Conservation (phyloP, 2,797 vertebrate genomes). For the Neomorphus geoffroyi region DNA sequence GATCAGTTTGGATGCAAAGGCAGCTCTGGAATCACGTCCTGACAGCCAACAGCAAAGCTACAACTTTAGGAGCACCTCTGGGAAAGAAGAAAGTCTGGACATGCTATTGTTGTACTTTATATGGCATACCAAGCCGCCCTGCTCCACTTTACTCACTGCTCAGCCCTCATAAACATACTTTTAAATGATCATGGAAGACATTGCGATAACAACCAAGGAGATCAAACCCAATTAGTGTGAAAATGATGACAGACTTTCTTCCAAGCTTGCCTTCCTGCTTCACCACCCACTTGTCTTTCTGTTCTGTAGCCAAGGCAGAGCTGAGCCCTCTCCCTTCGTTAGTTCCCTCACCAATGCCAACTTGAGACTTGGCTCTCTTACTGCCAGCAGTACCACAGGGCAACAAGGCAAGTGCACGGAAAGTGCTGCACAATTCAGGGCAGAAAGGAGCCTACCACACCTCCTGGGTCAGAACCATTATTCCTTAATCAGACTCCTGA, state of each 20-base stretch:
- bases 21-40: not conserved
- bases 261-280: not conserved
- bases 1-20: not conserved
- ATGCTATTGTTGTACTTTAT: not conserved
- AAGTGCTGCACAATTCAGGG: not conserved
- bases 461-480: not conserved
- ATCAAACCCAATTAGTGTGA: not conserved
- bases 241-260: not conserved
- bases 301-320: too few species aligned
- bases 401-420: not conserved
- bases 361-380: too few species aligned
- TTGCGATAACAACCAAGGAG: not conserved
- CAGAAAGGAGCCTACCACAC: not conserved
- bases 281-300: too few species aligned
- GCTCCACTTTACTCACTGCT: not conserved
- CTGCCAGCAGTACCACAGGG: not conserved
- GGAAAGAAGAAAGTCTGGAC: not conserved
- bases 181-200: not conserved
- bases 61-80: not conserved
- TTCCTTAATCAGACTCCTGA: not conserved
- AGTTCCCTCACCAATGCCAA: too few species aligned
- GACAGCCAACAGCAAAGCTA: not conserved
- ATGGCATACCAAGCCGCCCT: fast-evolving
- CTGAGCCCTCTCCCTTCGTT: too few species aligned
- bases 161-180: not conserved